Evolutionary conservation across 1,140 invertebrate genomes (phyloP), one percentile per base, ranked within the genome.

Genomic region (Proctacanthus coquilletti): DNA sequence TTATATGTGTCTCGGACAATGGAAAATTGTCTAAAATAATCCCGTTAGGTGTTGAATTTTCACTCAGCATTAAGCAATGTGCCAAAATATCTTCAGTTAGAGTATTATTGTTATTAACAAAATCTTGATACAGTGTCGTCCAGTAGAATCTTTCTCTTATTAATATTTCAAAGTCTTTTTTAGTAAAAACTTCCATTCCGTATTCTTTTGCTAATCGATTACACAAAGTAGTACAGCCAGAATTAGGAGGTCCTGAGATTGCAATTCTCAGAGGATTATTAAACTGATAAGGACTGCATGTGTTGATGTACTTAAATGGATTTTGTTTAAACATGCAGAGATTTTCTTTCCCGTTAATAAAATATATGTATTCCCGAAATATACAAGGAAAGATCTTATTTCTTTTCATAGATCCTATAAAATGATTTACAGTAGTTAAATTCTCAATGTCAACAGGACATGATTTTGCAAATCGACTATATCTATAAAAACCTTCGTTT

Each of bases 231-330:
- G 15, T 14, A 29, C 27, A 29, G 3, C 87, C 87, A 20, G 77
- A 80, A 63, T 84, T 86, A 27, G 82, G 78, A 6, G 84, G 79
- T 1, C 87, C 87, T 38, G 86, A 80, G 23, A 92, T 63, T 21
- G 75, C 77, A 17, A 92, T 69, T 45, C 77, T 66, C 34, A 80
- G 61, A 4, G 84, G 79, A 39, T 68, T 52, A 35, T 65, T 41
- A 47, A 62, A 66, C 8, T 49, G 45, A 14, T 48, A 47, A 9
- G 67, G 56, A 29, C 41, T 47, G 5, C 54, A 42, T 39, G 44
- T 42, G 21, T 44, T 34, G 17, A 65, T 50, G 48, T 72, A 75
- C 47, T 65, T 68, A 14, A 72, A 45, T 4, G 69, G 66, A 47
- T 72, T 52, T 9, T 49, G 45, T 38, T 57, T 48, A 47, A 75